phyloP scores from a whole-genome alignment of 2,888 invertebrate genomes.

The Ennomos quercinarius region DNA sequence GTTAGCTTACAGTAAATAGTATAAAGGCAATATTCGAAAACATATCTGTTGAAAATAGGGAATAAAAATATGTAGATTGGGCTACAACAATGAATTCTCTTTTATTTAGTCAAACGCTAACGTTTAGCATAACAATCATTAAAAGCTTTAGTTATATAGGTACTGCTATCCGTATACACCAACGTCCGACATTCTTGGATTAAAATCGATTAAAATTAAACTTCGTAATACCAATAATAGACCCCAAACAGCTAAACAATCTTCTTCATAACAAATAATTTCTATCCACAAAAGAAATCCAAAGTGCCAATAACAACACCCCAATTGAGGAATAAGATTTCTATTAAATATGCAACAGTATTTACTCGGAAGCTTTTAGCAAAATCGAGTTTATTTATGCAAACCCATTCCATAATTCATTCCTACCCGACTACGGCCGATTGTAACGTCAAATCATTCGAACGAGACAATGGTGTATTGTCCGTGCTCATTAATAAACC shows the following conservation, averaged over 20 bases:
- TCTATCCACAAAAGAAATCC: conserved; percentile 16
- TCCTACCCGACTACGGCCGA: conserved; percentile 42
- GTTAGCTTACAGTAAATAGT: too few relatives aligned
- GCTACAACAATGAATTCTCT: too few relatives aligned
- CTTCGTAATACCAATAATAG: not conserved
- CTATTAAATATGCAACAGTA: conserved; percentile 50
- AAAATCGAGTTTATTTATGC: conserved; percentile 54
- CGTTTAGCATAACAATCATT: too few relatives aligned
- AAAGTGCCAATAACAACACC: conserved; percentile 34
- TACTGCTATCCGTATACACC: too few relatives aligned
- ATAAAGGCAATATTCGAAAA: too few relatives aligned
- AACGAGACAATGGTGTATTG: conserved; percentile 54
- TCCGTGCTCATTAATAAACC: conserved; percentile 61
- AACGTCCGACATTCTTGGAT: not conserved
- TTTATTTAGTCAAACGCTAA: too few relatives aligned
- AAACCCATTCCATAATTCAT: conserved; percentile 57
- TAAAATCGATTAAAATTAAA: not conserved
- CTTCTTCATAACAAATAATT: conserved; percentile 19
- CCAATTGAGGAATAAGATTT: conserved; percentile 35
- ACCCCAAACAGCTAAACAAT: conserved; percentile 8
- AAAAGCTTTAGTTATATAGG: too few relatives aligned
- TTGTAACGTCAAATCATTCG: conserved; percentile 49
- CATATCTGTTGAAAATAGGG: too few relatives aligned
- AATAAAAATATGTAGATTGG: too few relatives aligned
- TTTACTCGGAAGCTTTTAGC: conserved; percentile 51